These are phyloP conservation scores for Manis crassicaudata DNA, from an alignment of 2,797 vertebrate genomes.

Conservation along the genomic window DNA sequence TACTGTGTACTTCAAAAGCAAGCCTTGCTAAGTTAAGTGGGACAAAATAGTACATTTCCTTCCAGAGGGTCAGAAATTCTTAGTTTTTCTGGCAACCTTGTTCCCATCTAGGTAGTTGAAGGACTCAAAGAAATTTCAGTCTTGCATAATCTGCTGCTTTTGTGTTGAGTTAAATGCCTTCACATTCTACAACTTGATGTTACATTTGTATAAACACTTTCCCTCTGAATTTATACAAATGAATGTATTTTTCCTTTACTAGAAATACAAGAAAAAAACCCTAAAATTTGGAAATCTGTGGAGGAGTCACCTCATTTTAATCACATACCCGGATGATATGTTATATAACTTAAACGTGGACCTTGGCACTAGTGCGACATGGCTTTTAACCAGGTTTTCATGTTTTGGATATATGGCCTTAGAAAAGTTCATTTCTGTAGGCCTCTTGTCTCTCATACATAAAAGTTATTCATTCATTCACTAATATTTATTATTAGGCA, in stretches of 20 bases:
- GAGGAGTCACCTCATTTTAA: conserved; percentile 19
- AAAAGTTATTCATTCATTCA: neutral
- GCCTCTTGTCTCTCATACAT: neutral
- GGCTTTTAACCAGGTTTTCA: neutral
- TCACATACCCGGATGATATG: neutral
- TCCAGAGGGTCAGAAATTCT: neutral
- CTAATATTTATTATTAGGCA: neutral
- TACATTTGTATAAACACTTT: neutral
- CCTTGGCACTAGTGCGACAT: neutral
- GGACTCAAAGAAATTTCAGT: conserved; percentile 1
- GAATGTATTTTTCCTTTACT: neutral
- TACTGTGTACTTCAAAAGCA: neutral
- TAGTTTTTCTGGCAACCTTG: neutral
- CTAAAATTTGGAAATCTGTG: neutral
- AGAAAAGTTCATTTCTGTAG: neutral
- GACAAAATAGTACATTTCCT: neutral
- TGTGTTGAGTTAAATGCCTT: conserved; percentile 33
- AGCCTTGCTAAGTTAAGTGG: conserved; percentile 4
- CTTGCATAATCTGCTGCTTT: conserved; percentile 5
- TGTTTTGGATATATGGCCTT: conserved; percentile 18
- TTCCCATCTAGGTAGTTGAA: conserved; percentile 1
- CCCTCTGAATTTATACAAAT: conserved; percentile 27
- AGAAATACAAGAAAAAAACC: neutral
- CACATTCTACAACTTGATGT: neutral
- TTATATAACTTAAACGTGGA: neutral